Evolutionary conservation across 2,888 invertebrate genomes (phyloP), one percentile per base, ranked within the genome.

Genomic region (Petrolisthes manimaculis): DNA sequence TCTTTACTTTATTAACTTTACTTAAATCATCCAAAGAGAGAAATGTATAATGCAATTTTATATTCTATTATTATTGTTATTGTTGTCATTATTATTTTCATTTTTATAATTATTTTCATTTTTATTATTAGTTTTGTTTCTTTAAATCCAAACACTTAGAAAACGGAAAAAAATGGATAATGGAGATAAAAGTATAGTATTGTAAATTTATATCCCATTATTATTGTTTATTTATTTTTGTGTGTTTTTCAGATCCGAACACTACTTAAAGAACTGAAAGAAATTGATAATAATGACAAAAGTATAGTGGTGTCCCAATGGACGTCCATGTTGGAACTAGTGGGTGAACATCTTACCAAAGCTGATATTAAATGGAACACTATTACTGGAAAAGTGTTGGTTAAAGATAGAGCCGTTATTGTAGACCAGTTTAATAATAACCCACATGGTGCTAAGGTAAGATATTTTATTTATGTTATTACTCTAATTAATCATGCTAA

Each of bases 241-340:
- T 37, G 0, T 37, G 37, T 37, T 21, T 54, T 55, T 21, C 81
- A 88, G 88, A 87, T 89, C 37, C 14, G 1, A 18, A 67, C 61
- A 37, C 54, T 89, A n/a, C 77, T 86, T 51, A 77, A 85, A 51
- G 89, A 88, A 54, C 74, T 91, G 5, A 37, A 79, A 14, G 55
- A 82, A 74, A 78, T 91, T 0, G 88, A 83, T 4, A 74, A 82
- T 9, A 91, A 91, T 85, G 96, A 97, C 91, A 97, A 97, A 93
- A 95, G 95, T 0, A 95, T 97, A 6, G 95, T 99, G 5, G 97
- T 99, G 0, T 98, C 98, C 0, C 99, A 99, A 92, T 99, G 98
- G 98, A 96, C 97, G 0, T 95, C 95, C 0, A 95, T 97, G 92
- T 94, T 99, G 8, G 93, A 95, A 0, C 94, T 99, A 74, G 93